Percentiles rank a stretch among this genome's conserved stretches.
Conservation (phyloP, 2,113 vertebrate species). For the Rhinogobius similis region DNA sequence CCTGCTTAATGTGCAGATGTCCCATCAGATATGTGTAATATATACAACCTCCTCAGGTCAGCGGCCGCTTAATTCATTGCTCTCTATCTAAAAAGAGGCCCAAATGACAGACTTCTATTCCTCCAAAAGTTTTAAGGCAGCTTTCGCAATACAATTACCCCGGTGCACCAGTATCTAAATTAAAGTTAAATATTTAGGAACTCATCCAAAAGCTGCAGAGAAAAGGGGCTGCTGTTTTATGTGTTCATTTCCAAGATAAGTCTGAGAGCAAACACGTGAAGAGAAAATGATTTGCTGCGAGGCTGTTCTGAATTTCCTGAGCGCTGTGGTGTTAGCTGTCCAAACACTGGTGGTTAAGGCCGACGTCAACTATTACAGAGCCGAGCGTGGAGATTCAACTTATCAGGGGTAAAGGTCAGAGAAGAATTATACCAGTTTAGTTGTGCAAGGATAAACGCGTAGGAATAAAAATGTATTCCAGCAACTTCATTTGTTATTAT, state of each 20-base stretch:
- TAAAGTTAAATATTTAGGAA: constrained; percentile 66
- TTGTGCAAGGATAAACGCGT: neutral
- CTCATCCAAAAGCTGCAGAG: constrained; percentile 36
- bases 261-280: constrained; percentile 60
- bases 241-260: constrained; percentile 53
- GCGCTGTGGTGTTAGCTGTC: constrained; percentile 27
- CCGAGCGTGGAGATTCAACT: neutral
- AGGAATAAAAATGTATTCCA: neutral
- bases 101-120: constrained; percentile 51
- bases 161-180: constrained; percentile 56
- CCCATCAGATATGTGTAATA: constrained; percentile 55
- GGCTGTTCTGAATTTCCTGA: constrained; percentile 49
- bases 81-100: constrained; percentile 53
- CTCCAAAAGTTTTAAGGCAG: constrained; percentile 48
- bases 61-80: constrained; percentile 55
- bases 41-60: constrained; percentile 55
- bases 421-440: neutral
- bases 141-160: constrained; percentile 44
- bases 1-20: constrained; percentile 36
- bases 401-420: constrained; percentile 5
- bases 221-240: constrained; percentile 27
- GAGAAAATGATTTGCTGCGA: constrained; percentile 43
- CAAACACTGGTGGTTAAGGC: constrained; percentile 45
- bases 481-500: neutral
- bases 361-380: constrained; percentile 5